These are phyloP conservation scores for Petrocephalus schoutedeni DNA, from an alignment of 2,797 vertebrate genomes.

Conservation along the genomic window DNA sequence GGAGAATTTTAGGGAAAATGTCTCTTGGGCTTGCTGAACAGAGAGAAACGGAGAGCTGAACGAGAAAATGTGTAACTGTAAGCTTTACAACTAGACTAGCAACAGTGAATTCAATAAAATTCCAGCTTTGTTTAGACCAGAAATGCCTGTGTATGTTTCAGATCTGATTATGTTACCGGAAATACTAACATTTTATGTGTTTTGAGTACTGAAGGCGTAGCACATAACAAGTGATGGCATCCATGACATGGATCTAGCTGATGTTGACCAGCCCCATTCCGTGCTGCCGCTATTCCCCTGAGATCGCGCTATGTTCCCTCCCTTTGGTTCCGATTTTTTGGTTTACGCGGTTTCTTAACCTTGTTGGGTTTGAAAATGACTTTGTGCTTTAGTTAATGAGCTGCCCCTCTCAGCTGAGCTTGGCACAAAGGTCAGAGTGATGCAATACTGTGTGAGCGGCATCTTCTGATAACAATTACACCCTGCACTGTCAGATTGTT, in stretches of 20 bases:
- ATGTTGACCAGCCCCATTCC: background rate
- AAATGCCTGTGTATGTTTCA: background rate
- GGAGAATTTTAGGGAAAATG: background rate
- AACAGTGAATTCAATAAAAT: background rate
- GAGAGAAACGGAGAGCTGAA: no score
- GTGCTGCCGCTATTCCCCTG: background rate
- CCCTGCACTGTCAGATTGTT: background rate
- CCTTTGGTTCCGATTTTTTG: background rate
- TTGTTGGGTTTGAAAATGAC: background rate
- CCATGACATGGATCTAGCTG: background rate
- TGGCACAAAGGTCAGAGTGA: conserved; percentile 9
- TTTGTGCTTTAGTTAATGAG: background rate
- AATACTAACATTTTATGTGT: background rate
- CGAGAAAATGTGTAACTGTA: background rate
- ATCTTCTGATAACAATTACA: background rate
- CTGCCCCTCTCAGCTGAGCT: background rate
- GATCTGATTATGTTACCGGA: background rate
- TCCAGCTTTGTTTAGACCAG: background rate
- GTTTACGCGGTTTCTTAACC: background rate
- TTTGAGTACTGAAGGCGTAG: background rate
- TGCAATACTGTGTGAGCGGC: background rate
- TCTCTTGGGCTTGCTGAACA: background rate
- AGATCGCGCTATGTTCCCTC: background rate
- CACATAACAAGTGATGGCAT: background rate
- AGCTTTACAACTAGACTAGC: background rate